A percentile compares a stretch with the other conserved stretches of the same genome.
These are phyloP conservation scores for Eupithecia insigniata DNA, from an alignment of 2,888 invertebrate genomes.

Conservation along the genomic window DNA sequence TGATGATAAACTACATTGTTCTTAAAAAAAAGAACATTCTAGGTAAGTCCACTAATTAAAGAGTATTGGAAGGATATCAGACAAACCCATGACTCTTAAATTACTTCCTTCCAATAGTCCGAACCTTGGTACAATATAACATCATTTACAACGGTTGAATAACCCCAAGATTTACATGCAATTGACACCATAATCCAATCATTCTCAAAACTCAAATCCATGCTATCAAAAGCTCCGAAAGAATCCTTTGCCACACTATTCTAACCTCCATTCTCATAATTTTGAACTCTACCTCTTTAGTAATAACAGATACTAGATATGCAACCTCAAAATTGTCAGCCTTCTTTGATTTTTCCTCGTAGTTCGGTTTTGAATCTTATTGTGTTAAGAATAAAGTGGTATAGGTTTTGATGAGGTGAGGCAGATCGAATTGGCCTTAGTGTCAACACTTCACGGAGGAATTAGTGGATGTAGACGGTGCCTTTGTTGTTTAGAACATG, in stretches of 20 bases:
- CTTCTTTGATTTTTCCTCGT: neutral
- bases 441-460: conserved; percentile 80
- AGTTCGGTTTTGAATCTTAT: neutral
- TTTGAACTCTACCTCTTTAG: conserved; percentile 14
- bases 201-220: conserved; percentile 55
- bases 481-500: conserved; percentile 65
- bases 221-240: conserved; percentile 67
- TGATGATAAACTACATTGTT: neutral
- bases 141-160: conserved; percentile 35
- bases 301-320: neutral
- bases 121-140: conserved; percentile 14
- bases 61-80: neutral
- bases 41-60: neutral
- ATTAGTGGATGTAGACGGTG: conserved; percentile 58
- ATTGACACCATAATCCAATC: conserved; percentile 52
- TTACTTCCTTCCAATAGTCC: neutral
- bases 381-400: neutral
- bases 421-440: conserved; percentile 76
- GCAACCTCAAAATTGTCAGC: conserved; percentile 9
- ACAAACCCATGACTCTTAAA: neutral
- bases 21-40: neutral
- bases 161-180: conserved; percentile 45
- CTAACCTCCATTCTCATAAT: neutral
- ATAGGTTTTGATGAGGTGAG: conserved; percentile 62
- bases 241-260: conserved; percentile 42